Evolutionary conservation across 2,888 invertebrate species (phyloP).

Genomic region (Phrixothrix hirtus): DNA sequence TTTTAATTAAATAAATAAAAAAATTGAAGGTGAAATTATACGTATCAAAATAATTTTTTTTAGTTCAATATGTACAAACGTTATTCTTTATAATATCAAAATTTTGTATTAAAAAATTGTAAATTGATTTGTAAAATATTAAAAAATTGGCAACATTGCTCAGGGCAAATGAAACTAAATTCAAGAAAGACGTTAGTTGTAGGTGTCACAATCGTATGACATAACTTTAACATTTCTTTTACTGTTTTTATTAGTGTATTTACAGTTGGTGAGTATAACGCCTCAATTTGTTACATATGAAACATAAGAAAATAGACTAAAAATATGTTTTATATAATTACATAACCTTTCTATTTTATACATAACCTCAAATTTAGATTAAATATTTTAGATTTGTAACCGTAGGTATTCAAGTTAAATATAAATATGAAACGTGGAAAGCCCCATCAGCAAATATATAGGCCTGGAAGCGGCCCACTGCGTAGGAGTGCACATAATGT

Average conservation of each 20-base stretch:
- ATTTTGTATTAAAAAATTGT: no score
- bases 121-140: neutral
- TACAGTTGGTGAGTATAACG: slow-evolving; percentile 17
- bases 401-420: slow-evolving; percentile 22
- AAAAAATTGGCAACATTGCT: slow-evolving; percentile 7
- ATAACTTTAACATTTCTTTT: slow-evolving; percentile 15
- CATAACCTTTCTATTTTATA: slow-evolving; percentile 18
- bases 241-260: slow-evolving; percentile 11
- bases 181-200: slow-evolving; percentile 45
- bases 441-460: slow-evolving; percentile 72
- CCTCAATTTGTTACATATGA: neutral
- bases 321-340: slow-evolving; percentile 3
- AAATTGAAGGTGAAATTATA: no score
- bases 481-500: slow-evolving; percentile 66
- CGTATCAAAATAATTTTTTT: no score
- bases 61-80: no score
- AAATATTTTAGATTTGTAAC: neutral
- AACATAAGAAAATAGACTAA: neutral
- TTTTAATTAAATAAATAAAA: no score
- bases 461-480: slow-evolving; percentile 76
- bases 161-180: slow-evolving; percentile 43
- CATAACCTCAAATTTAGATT: slow-evolving; percentile 21
- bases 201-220: slow-evolving; percentile 38
- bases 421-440: slow-evolving; percentile 62
- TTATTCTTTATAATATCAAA: no score